These are phyloP conservation scores for Charadrius vociferus DNA, from an alignment of 2,113 vertebrate genomes.

Conservation along the genomic window DNA sequence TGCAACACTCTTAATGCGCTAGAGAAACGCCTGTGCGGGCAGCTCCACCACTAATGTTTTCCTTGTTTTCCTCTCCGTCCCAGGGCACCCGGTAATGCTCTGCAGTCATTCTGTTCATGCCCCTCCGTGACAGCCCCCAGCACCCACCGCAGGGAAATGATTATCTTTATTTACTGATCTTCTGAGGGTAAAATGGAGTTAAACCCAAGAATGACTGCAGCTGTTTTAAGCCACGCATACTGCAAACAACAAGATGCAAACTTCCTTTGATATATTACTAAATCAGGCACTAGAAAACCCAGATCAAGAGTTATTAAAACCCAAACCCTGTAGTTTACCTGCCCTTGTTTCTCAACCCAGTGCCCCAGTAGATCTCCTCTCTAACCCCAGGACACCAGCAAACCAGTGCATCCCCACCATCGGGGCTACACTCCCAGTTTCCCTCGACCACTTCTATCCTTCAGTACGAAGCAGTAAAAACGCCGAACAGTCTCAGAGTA, in stretches of 20 bases:
- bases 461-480: not conserved
- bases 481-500: not conserved
- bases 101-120: not conserved
- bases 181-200: not conserved
- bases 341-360: not conserved
- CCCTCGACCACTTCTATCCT: not conserved
- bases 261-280: not conserved
- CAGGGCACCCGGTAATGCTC: not conserved
- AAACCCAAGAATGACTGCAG: not conserved
- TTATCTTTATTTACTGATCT: not conserved
- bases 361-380: not conserved
- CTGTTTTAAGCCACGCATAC: not conserved
- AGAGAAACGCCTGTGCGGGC: not conserved
- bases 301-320: not conserved
- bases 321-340: not conserved
- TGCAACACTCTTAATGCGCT: not conserved
- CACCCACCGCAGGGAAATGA: not conserved
- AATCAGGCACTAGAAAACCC: not conserved
- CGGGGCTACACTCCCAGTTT: not conserved
- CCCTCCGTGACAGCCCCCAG: fast-evolving
- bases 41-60: not conserved
- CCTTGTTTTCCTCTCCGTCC: not conserved
- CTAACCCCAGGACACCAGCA: fast-evolving
- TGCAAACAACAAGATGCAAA: not conserved
- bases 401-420: not conserved